A percentile compares a stretch with the other conserved stretches of the same genome.
Conservation (phyloP, 2,797 vertebrate species). For the Hephaestus fuliginosus region DNA sequence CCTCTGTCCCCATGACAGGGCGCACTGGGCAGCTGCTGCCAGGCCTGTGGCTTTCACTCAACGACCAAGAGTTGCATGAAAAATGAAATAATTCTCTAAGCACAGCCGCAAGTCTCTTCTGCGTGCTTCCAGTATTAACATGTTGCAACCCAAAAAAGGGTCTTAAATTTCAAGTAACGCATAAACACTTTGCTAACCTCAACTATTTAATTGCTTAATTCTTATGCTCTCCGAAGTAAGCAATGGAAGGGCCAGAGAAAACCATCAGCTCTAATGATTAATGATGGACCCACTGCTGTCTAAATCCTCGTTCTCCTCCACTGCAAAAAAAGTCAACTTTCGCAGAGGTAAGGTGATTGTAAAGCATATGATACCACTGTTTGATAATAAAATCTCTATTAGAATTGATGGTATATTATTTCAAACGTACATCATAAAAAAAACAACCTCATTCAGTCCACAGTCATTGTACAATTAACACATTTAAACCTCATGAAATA, state of each 20-base stretch:
- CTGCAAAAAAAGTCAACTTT: background rate
- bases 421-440: background rate
- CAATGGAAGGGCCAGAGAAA: conserved; percentile 4
- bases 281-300: conserved; percentile 4
- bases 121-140: conserved; percentile 57
- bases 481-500: background rate
- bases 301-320: background rate
- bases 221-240: conserved; percentile 21
- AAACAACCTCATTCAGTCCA: background rate
- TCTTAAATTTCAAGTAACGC: conserved; percentile 50
- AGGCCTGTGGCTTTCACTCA: conserved; percentile 70
- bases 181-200: conserved; percentile 57
- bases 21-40: conserved; percentile 75
- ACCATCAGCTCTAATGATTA: background rate
- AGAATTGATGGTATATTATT: too few species aligned
- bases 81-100: conserved; percentile 62
- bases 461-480: background rate
- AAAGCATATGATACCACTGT: background rate
- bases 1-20: conserved; percentile 78
- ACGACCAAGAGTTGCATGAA: conserved; percentile 65
- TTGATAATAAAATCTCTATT: background rate
- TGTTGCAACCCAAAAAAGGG: conserved; percentile 42
- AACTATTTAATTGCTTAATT: conserved; percentile 42
- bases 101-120: conserved; percentile 46
- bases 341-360: background rate